Base-by-base conservation (phyloP, 2,113 vertebrate species). In the Aphyosemion australe region DNA sequence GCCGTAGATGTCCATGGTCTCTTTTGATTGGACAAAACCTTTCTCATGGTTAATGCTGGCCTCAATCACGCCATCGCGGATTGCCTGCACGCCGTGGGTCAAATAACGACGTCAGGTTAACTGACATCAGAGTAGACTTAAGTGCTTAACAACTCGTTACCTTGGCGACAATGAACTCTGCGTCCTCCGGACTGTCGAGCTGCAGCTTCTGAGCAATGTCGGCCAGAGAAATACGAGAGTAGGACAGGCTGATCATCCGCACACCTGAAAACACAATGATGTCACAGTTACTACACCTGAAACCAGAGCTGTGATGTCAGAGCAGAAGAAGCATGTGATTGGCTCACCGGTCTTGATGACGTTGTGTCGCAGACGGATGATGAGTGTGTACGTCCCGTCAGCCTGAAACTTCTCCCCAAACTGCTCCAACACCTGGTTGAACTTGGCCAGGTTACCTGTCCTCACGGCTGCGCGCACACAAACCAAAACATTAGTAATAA, bases 31-130 rank as follows among this genome's bases (percentile, higher is more conserved):
- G 8, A 99, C 95, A 1, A 96, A 99, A 58, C 97, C 96, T 80
- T 97, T 99, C 90, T 99, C 97, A 0, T 99, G 97, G 89, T 99
- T 98, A 74, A 99, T 99, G 88, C 96, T 98, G 76, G 97, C 97
- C 88, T 98, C 97, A 0, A 99, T 99, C 45, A 99, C 97, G 0
- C 97, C 97, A 0, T 99, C 97, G 15, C 97, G 94, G 78, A 99
- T 99, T 37, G 97, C 97, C 97, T 99, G 84, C 8, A 46, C 3
- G 12, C 41, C 10, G 55, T 12, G 10, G 41, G 21, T 32, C 47
- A 50, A 39, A 39, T 31, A 5, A 1, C 1, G 20, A 8, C 0
- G 31, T 12, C 19, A 16, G 1, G 18, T 62, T 39, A 50, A 13
- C 13, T 32, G 7, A 32, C 7, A 43, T 21, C 13, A 16, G 39